Evolutionary conservation across 2,113 vertebrate genomes (phyloP), one percentile per base, ranked within the genome.

Genomic region (Spilogale gracilis): DNA sequence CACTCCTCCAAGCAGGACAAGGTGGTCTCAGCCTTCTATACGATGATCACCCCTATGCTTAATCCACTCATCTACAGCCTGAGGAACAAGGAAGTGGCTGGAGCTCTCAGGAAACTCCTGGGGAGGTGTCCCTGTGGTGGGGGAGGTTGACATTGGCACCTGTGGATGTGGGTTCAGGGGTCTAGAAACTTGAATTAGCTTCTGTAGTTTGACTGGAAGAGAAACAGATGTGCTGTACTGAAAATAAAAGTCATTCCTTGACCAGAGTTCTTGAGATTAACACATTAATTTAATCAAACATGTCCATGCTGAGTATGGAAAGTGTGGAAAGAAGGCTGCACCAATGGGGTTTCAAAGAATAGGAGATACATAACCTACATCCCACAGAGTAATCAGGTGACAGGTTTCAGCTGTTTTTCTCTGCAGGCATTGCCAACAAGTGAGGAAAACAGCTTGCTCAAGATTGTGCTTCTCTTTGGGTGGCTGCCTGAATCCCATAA

Each of bases 11-110:
- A 85, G 69, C 97, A 98, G 78, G 98, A 98, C 92, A 98, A 98
- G 32, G 97, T 95, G 88, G 97, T 98, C 32, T 98, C 98, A 0
- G 95, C 97, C n/a, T 98, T 98, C 95, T 98, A 98, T 14, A 98
- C 98, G 7, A 76, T 98, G 87, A 52, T 98, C 71, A 94, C 96
- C 10, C 98, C 97, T 50, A 82, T 97, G 96, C 96, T 98, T 83
- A 98, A 98, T 43, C 98, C 97, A 10, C 80, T 98, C 9, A 98
- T 98, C 74, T 98, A 98, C 20, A 98, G 97, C 54, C 74, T 98
- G 65, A 93, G 97, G 84, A 98, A 98, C 82, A 98, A 98, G 78
- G 97, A 98, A 80, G 97, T 98, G 38, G 76, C 89, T 2, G 76
- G 69, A 3, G 98, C 96, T 2, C 67, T 98, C 67, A 91, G 30